Evolutionary conservation across 2,797 vertebrate species (phyloP), one percentile per base, ranked within the genome.

Genomic region (Xerus rutilus): DNA sequence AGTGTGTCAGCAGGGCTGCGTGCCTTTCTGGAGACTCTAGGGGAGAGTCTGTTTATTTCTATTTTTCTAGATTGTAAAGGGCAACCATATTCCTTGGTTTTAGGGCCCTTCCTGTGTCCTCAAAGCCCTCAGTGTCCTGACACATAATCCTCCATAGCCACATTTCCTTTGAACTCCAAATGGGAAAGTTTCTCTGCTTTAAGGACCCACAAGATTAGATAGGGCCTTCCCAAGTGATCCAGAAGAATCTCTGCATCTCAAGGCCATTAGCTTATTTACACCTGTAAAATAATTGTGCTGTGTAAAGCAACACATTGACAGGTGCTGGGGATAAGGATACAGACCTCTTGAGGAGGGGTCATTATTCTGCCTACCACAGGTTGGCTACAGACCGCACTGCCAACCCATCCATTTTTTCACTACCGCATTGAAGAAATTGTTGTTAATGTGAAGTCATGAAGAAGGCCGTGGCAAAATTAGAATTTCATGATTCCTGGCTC

Each of bases 401-500:
- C 4, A 59, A 77, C 14, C 76, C 65, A 94, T 59, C 28, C 54
- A 13, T 76, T 87, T 52, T 35, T 82, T 39, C 52, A 67, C 43
- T 43, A 77, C 64, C 74, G 32, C 90, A 76, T 62, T 81, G n/a
- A 79, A 89, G 10, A 86, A 7, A 87, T 18, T 92, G 87, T 18
- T 92, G 87, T 95, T 88, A 93, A 87, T 87, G 12, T n/a, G 28
- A 91, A 96, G 25, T 77, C 49, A 14, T 54, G 32, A 91, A 90
- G 73, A 94, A 87, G 20, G n/a, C 49, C n/a, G 5, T 39, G 49
- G 77, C 67, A 93, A 85, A 86, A 96, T 96, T 86, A 73, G 89
- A 94, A 95, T 89, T 94, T 92, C 30, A 91, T 81, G 67, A 95
- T 88, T 84, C 45, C 64, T 91, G 78, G 69, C 20, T 49, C 86